Evolutionary conservation across 1,140 invertebrate genomes (phyloP), one percentile per base, ranked within the genome.

Genomic region (Thalassaphorura encarpata): DNA sequence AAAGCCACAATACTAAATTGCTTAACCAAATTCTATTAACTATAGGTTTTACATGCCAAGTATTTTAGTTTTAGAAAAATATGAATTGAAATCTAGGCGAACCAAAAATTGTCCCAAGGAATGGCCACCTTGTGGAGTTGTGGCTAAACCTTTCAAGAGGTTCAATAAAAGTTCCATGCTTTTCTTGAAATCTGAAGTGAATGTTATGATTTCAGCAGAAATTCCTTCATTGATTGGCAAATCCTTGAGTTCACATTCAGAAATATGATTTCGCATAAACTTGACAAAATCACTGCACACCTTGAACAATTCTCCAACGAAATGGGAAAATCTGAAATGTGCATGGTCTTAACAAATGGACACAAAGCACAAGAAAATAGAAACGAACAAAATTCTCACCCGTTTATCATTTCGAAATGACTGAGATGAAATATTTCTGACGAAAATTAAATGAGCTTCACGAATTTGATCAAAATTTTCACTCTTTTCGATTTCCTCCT

Each of bases 1-100:
- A 6, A 43, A 45, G 26, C 39, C 53, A 36, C 29, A 43, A 36
- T 11, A 36, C 33, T 36, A n/a, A 36, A 36, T 36, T 11, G 8
- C 33, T 8, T 11, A 36, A 8, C 33, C 33, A 11, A 36, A n/a
- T n/a, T n/a, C n/a, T 11, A 11, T n/a, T n/a, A n/a, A n/a, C n/a
- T n/a, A n/a, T n/a, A n/a, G n/a, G n/a, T n/a, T n/a, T n/a, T n/a
- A n/a, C n/a, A n/a, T n/a, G n/a, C n/a, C n/a, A n/a, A n/a, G n/a
- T n/a, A n/a, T n/a, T 19, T 36, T 60, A 1, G 31, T 41, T 8
- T 23, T 31, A 5, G 62, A 56, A 39, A 64, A 64, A 42, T 61
- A 64, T 4, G 56, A 64, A 46, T 64, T 64, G 43, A 59, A 64
- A 52, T 64, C 63, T 13, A 64, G 42, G 6, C 63, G 51, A n/a